Evolutionary conservation across 2,888 invertebrate genomes (phyloP).

Genomic region (Nomada ferruginata): DNA sequence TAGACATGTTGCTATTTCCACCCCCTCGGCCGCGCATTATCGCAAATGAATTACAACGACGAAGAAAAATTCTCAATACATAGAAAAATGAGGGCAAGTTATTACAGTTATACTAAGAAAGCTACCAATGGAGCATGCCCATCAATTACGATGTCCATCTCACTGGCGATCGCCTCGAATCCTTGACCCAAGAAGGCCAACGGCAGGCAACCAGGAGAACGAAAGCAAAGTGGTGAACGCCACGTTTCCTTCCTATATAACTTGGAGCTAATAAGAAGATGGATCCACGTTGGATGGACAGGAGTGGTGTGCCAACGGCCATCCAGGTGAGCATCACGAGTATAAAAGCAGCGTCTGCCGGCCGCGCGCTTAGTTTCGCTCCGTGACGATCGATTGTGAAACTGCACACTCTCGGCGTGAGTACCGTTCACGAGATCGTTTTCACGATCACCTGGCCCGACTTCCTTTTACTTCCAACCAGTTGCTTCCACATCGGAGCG

Average conservation of each 20-base stretch:
- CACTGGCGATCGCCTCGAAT: neutral
- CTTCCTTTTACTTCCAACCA: conserved; percentile 27
- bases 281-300: conserved; percentile 53
- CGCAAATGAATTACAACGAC: too few relatives aligned
- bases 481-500: neutral
- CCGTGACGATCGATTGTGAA: conserved; percentile 68
- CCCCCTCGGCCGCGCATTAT: too few relatives aligned
- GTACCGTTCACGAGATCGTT: conserved; percentile 55
- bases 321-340: conserved; percentile 60
- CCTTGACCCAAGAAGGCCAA: neutral
- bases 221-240: conserved; percentile 45
- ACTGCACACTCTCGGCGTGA: conserved; percentile 70
- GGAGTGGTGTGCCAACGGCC: conserved; percentile 61
- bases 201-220: neutral
- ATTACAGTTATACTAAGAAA: neutral
- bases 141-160: neutral
- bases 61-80: neutral
- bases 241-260: conserved; percentile 19
- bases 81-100: neutral
- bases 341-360: conserved; percentile 80
- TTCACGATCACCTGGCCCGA: neutral
- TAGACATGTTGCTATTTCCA: too few relatives aligned
- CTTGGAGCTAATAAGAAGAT: conserved; percentile 45
- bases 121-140: neutral
- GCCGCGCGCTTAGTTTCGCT: conserved; percentile 80